Conservation (phyloP, 2,888 invertebrate genomes). For the Eremobia ochroleuca region DNA sequence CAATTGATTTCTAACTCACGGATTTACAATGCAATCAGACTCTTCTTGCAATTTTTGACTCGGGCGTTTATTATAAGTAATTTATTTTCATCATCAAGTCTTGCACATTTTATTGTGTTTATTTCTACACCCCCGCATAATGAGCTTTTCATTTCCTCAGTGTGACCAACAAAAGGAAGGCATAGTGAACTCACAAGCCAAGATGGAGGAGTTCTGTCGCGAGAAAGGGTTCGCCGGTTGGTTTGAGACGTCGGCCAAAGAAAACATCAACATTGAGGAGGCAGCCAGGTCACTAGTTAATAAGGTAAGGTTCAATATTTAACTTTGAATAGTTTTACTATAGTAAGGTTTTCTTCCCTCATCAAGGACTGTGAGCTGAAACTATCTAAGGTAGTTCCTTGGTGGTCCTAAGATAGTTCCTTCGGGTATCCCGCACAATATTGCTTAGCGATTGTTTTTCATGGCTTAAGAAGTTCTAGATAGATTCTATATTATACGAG, state of each 20-base stretch:
- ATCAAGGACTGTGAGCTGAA: not conserved
- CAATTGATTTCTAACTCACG: not conserved
- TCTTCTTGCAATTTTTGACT: not conserved
- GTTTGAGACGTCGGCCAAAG: constrained; percentile 99
- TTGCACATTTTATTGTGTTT: not conserved
- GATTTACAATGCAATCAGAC: not conserved
- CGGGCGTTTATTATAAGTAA: not conserved
- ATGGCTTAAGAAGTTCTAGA: no score
- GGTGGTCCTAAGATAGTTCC: constrained; percentile 3
- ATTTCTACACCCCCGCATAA: not conserved
- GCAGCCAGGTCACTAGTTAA: constrained; percentile 97
- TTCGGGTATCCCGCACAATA: not conserved
- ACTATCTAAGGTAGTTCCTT: not conserved
- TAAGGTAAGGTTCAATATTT: constrained; percentile 92
- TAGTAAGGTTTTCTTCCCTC: not conserved
- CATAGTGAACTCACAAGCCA: constrained; percentile 94
- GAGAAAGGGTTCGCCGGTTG: constrained; percentile 98
- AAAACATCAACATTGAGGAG: constrained; percentile 98
- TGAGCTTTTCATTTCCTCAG: constrained; percentile 83
- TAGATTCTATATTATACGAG: no score
- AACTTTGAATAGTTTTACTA: not conserved
- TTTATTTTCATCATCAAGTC: not conserved
- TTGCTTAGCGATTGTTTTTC: not conserved
- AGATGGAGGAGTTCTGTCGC: constrained; percentile 98
- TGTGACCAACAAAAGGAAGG: constrained; percentile 98